These are phyloP conservation scores for Antennarius striatus DNA, from an alignment of 2,113 vertebrate genomes.

Conservation along the genomic window DNA sequence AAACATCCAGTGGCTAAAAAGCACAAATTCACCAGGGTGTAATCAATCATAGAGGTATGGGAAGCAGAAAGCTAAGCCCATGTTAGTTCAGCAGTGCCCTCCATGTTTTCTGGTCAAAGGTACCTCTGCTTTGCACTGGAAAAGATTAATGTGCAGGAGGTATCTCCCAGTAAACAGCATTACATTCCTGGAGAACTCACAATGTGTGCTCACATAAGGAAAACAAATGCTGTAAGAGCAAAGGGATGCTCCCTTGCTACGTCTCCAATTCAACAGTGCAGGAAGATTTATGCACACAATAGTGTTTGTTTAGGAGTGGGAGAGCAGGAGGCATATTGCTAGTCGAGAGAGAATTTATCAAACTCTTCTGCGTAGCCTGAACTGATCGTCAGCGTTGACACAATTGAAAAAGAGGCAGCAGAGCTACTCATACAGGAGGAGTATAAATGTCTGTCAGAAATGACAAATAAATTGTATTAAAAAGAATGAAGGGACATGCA, in stretches of 20 bases:
- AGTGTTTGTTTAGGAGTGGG: slow-evolving; percentile 66
- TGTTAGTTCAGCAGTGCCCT: slow-evolving; percentile 50
- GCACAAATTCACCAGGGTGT: slow-evolving; percentile 32
- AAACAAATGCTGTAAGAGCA: slow-evolving; percentile 61
- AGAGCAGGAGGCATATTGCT: slow-evolving; percentile 49
- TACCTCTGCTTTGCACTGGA: slow-evolving; percentile 26
- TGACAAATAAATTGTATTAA: slow-evolving; percentile 23
- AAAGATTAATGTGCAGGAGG: slow-evolving; percentile 65
- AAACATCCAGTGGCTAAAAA: slow-evolving; percentile 9
- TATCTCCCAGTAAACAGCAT: slow-evolving; percentile 61
- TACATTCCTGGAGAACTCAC: slow-evolving; percentile 40
- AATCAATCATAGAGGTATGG: slow-evolving; percentile 57
- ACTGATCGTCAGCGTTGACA: slow-evolving; percentile 60
- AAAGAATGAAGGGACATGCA: background rate
- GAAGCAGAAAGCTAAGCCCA: slow-evolving; percentile 46
- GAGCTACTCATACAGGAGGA: slow-evolving; percentile 28
- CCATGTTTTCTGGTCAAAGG: slow-evolving; percentile 64
- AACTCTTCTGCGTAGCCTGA: slow-evolving; percentile 43
- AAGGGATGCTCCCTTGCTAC: slow-evolving; percentile 48
- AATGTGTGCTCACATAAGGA: slow-evolving; percentile 25
- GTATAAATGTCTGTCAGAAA: slow-evolving; percentile 18
- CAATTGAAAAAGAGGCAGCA: slow-evolving; percentile 15
- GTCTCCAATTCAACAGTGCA: slow-evolving; percentile 44
- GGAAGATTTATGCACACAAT: slow-evolving; percentile 71
- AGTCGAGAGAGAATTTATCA: slow-evolving; percentile 70